A percentile compares a stretch with the other conserved stretches of the same genome.
phyloP scores from a whole-genome alignment of 2,797 vertebrate species.

The Fistularia commersonii region DNA sequence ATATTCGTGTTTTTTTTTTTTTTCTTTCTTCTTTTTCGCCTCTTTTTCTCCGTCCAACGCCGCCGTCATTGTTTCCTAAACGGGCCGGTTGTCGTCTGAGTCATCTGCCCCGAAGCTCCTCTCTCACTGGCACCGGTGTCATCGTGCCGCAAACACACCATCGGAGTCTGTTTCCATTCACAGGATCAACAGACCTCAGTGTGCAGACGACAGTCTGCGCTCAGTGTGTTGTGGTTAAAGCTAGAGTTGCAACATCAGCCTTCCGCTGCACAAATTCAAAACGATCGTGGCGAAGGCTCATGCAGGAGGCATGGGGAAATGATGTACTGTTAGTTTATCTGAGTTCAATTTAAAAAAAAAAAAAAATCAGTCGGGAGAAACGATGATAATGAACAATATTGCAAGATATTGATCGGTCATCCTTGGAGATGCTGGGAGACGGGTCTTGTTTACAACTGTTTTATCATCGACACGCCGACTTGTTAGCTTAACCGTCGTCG shows the following conservation, averaged over 20 bases:
- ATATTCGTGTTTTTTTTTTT: neutral
- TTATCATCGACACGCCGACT: too few species aligned
- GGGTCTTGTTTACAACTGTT: too few species aligned
- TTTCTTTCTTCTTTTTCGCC: neutral
- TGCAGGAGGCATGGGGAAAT: too few species aligned
- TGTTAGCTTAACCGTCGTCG: too few species aligned
- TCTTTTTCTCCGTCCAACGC: neutral
- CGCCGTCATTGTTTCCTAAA: constrained; percentile 18
- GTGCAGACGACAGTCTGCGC: constrained; percentile 5
- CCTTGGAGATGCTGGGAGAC: too few species aligned
- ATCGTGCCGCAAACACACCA: constrained; percentile 28
- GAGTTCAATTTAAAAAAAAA: too few species aligned
- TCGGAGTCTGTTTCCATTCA: constrained; percentile 29
- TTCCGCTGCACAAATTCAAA: neutral
- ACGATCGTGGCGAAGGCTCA: too few species aligned
- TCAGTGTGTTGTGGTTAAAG: constrained; percentile 1
- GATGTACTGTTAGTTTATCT: too few species aligned
- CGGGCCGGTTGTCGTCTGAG: constrained; percentile 19
- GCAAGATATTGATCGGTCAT: too few species aligned
- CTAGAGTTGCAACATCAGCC: constrained; percentile 6
- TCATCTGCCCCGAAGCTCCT: constrained; percentile 34
- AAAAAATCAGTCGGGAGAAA: too few species aligned
- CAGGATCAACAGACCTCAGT: constrained; percentile 5
- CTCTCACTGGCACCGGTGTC: constrained; percentile 33
- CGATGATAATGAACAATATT: too few species aligned